phyloP scores from a whole-genome alignment of 2,113 vertebrate species.

The Zootoca vivipara region DNA sequence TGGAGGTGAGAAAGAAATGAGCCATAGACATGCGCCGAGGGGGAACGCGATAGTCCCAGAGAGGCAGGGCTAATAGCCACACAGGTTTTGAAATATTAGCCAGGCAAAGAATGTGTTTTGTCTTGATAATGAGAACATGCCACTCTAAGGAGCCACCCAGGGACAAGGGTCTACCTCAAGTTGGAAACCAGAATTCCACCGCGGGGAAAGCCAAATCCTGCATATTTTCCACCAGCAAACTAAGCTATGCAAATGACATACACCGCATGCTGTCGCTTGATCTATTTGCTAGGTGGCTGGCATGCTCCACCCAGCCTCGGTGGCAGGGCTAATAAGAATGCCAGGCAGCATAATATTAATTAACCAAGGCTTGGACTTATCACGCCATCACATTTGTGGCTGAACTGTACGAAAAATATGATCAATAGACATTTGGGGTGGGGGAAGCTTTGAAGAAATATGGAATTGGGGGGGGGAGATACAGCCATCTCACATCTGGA shows the following conservation, averaged over 20 bases:
- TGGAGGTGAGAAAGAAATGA: conserved; percentile 57
- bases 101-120: conserved; percentile 31
- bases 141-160: not conserved
- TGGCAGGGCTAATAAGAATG: not conserved
- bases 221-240: not conserved
- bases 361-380: not conserved
- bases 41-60: conserved; percentile 29
- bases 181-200: not conserved
- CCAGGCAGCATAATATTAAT: not conserved
- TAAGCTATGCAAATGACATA: not conserved
- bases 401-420: not conserved
- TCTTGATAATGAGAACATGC: conserved; percentile 45
- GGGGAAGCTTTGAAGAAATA: not conserved
- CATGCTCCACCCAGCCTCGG: too few relatives aligned
- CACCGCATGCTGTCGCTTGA: not conserved
- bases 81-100: conserved; percentile 53
- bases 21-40: conserved; percentile 7
- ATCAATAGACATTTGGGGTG: not conserved
- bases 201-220: not conserved
- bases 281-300: not conserved
- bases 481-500: not conserved
- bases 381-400: not conserved
- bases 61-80: conserved; percentile 31
- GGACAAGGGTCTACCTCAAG: not conserved
- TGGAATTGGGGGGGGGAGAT: not conserved